A percentile compares a stretch with the other conserved stretches of the same genome.
Evolutionary conservation across 2,888 invertebrate species (phyloP).

Genomic region (Pammene fasciana): DNA sequence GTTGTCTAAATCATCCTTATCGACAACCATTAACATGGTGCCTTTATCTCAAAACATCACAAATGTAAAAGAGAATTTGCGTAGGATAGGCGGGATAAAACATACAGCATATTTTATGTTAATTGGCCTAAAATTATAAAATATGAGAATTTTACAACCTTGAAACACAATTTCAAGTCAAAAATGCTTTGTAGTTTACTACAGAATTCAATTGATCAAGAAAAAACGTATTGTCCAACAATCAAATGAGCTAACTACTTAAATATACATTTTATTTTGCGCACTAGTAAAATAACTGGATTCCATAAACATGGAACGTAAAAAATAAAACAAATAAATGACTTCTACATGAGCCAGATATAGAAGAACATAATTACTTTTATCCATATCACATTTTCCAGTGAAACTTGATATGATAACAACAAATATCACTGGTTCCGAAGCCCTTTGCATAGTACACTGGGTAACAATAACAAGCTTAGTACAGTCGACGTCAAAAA

Average conservation of each 20-base stretch:
- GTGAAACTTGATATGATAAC: no score
- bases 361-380: no score
- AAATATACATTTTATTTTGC: background rate
- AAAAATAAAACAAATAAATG: background rate
- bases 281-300: slow-evolving; percentile 4
- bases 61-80: slow-evolving; percentile 26
- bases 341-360: no score
- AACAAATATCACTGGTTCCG: no score
- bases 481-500: no score
- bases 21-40: background rate
- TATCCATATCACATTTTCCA: no score
- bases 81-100: slow-evolving; percentile 15
- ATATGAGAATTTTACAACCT: background rate
- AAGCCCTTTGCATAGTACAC: no score
- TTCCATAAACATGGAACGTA: background rate
- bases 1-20: background rate
- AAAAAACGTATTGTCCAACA: background rate
- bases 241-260: slow-evolving; percentile 9
- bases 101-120: slow-evolving; percentile 22
- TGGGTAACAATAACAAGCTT: no score
- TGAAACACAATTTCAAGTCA: background rate
- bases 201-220: background rate
- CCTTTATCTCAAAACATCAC: background rate
- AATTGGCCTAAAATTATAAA: background rate
- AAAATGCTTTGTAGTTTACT: background rate